Percentiles rank a stretch among this genome's conserved stretches.
Conservation (phyloP, 2,113 vertebrate species). For the Laticauda colubrina region DNA sequence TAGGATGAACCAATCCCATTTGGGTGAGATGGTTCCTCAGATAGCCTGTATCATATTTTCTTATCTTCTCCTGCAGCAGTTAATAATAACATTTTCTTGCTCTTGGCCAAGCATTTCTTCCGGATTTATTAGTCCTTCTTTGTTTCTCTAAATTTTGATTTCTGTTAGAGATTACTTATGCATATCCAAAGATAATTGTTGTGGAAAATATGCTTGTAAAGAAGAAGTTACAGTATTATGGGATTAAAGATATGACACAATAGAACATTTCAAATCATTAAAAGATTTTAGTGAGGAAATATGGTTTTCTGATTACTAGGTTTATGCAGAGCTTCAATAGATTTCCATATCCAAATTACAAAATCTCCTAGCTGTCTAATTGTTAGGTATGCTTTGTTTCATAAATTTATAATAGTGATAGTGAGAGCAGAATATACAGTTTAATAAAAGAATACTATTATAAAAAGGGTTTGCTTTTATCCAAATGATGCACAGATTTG, state of each 20-base stretch:
- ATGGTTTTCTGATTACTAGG: background rate
- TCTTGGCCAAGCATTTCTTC: background rate
- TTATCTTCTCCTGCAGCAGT: background rate
- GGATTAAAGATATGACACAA: background rate
- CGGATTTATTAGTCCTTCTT: background rate
- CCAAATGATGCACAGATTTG: background rate
- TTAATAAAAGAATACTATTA: background rate
- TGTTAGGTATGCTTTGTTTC: background rate
- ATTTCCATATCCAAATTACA: background rate
- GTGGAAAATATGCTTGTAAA: background rate
- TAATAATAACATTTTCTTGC: background rate
- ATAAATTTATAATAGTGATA: conserved; percentile 1
- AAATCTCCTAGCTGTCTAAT: background rate
- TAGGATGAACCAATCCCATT: background rate
- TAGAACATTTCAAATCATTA: background rate
- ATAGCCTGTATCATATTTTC: background rate
- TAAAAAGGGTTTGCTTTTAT: background rate
- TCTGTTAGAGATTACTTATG: background rate
- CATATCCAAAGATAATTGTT: background rate
- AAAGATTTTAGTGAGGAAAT: background rate
- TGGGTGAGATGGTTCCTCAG: background rate
- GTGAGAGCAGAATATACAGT: background rate
- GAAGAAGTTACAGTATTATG: background rate
- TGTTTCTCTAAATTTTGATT: background rate
- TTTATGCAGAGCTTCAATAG: background rate